Percentiles rank a stretch among this genome's conserved stretches.
These are phyloP conservation scores for Okapia johnstoni DNA, from an alignment of 2,113 vertebrate genomes.

Conservation along the genomic window DNA sequence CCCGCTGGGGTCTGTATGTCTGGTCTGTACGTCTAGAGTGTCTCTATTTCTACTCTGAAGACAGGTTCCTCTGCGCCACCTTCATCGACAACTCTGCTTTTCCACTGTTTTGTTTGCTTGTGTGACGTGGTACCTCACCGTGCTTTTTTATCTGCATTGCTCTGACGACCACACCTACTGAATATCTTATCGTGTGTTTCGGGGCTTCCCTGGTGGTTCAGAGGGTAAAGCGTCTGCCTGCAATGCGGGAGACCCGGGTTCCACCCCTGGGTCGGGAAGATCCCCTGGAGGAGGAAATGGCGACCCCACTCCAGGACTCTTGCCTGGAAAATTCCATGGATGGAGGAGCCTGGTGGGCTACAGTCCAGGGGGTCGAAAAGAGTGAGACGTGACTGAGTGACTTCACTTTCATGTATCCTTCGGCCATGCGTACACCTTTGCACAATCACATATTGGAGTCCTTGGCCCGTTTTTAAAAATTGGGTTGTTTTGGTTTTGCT, in stretches of 20 bases:
- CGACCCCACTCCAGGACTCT: not conserved
- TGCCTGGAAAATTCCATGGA: not conserved
- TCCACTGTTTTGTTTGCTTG: rapidly evolving
- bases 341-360: not conserved
- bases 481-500: too few relatives aligned
- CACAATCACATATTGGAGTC: not conserved
- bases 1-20: rapidly evolving
- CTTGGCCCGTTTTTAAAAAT: not conserved
- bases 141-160: not conserved
- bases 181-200: rapidly evolving
- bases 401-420: not conserved
- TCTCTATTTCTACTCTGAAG: rapidly evolving
- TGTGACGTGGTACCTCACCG: rapidly evolving
- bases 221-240: not conserved
- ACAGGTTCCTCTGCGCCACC: not conserved
- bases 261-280: not conserved
- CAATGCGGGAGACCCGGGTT: not conserved
- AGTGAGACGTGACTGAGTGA: not conserved
- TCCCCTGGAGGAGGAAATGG: not conserved
- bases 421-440: rapidly evolving
- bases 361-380: not conserved
- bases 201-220: not conserved
- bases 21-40: not conserved
- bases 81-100: not conserved
- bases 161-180: rapidly evolving